phyloP scores from a whole-genome alignment of 2,797 vertebrate genomes.

The Hypotaenidia philippensis region DNA sequence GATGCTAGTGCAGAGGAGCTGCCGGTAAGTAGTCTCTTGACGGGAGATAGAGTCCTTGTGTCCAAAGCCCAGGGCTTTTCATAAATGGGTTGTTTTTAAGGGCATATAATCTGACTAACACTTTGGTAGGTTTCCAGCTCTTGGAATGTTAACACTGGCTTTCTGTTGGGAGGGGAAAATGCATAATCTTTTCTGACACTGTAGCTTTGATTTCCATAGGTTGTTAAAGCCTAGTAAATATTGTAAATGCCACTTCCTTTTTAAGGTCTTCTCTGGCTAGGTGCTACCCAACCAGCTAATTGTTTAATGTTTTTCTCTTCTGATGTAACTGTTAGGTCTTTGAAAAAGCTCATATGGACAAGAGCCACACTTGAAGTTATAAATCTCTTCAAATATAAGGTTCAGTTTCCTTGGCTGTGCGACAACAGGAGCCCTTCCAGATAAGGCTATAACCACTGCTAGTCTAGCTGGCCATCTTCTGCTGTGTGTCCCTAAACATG shows the following conservation, averaged over 20 bases:
- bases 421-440: neutral
- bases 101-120: neutral
- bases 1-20: neutral
- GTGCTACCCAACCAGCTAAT: neutral
- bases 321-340: neutral
- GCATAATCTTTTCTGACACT: neutral
- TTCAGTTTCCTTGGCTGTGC: neutral
- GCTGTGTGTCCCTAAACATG: neutral
- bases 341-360: neutral
- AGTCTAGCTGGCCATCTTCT: neutral
- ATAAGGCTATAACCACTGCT: neutral
- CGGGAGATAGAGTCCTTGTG: neutral
- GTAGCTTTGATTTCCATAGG: neutral
- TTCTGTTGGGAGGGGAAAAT: neutral
- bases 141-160: neutral
- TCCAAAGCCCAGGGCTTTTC: neutral
- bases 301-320: neutral
- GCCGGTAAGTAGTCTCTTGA: slow-evolving; percentile 27
- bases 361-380: neutral
- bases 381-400: neutral
- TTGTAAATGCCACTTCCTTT: neutral
- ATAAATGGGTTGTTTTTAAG: neutral
- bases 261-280: neutral
- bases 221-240: neutral
- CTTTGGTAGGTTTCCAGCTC: neutral